Evolutionary conservation across 2,888 invertebrate genomes (phyloP).

Genomic region (Gisinianus flammeolus): DNA sequence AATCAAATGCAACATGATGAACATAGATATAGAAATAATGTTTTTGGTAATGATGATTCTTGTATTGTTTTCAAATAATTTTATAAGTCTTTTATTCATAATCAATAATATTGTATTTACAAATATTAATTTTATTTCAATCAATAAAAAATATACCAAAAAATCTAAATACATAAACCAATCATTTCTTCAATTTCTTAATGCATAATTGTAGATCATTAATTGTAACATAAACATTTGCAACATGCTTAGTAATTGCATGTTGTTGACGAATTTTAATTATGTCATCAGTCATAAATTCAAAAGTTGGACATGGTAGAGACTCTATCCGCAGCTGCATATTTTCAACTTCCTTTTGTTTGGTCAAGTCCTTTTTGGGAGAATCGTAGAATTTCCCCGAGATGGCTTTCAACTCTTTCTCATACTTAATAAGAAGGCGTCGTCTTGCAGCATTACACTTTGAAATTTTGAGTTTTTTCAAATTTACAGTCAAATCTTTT

Average conservation of each 20-base stretch:
- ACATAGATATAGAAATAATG: slow-evolving; percentile 42
- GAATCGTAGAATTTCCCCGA: background rate
- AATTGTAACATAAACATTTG: background rate
- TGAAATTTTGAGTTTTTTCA: background rate
- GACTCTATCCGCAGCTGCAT: background rate
- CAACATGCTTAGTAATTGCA: background rate
- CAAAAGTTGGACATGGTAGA: background rate
- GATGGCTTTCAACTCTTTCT: background rate
- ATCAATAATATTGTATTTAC: background rate
- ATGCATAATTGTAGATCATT: background rate
- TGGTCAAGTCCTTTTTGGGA: background rate
- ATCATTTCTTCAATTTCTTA: background rate
- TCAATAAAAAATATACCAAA: no score
- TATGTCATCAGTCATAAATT: background rate
- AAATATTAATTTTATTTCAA: background rate
- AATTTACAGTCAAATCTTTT: background rate
- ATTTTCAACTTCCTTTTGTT: background rate
- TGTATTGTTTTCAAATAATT: slow-evolving; percentile 29
- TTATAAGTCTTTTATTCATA: background rate
- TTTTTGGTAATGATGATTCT: slow-evolving; percentile 44
- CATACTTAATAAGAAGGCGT: background rate
- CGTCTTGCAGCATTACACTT: no score
- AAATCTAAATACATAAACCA: background rate
- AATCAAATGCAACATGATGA: slow-evolving; percentile 47
- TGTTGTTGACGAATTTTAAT: background rate